These are phyloP conservation scores for Merops nubicus DNA, from an alignment of 2,113 vertebrate genomes.

Conservation along the genomic window DNA sequence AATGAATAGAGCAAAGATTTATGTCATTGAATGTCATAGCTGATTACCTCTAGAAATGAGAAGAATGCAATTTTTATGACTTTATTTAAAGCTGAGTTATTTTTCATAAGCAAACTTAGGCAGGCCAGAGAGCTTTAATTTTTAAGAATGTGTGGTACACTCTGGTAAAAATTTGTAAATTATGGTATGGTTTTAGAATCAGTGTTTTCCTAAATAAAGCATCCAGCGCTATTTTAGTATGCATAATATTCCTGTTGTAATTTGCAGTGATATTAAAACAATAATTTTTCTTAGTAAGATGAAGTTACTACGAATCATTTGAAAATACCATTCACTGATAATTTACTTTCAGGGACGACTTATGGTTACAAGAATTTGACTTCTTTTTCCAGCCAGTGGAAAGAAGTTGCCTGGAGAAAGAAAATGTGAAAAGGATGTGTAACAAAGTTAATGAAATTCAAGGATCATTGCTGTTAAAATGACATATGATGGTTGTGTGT, in stretches of 20 bases:
- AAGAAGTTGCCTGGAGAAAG: background rate
- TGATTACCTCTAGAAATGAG: constrained; percentile 76
- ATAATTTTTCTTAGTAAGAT: constrained; percentile 25
- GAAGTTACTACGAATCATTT: background rate
- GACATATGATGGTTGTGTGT: fast-evolving
- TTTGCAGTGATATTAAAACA: constrained; percentile 41
- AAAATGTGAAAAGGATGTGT: background rate
- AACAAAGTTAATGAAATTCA: background rate
- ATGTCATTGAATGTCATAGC: constrained; percentile 72
- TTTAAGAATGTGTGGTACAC: constrained; percentile 61
- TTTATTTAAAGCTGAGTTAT: constrained; percentile 74
- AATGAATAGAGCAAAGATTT: constrained; percentile 74
- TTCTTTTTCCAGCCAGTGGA: background rate
- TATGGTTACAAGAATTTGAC: background rate
- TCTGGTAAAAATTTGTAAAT: constrained; percentile 57
- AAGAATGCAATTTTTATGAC: constrained; percentile 77
- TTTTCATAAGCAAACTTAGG: constrained; percentile 70
- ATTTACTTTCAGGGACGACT: background rate
- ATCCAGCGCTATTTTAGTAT: background rate
- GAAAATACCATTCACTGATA: background rate
- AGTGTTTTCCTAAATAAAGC: constrained; percentile 64
- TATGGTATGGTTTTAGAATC: constrained; percentile 37
- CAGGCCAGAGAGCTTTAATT: constrained; percentile 68
- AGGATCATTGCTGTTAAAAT: background rate
- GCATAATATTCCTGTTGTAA: constrained; percentile 34